Evolutionary conservation across 2,888 invertebrate genomes (phyloP), one percentile per base, ranked within the genome.

Genomic region (Brenthis hecate): DNA sequence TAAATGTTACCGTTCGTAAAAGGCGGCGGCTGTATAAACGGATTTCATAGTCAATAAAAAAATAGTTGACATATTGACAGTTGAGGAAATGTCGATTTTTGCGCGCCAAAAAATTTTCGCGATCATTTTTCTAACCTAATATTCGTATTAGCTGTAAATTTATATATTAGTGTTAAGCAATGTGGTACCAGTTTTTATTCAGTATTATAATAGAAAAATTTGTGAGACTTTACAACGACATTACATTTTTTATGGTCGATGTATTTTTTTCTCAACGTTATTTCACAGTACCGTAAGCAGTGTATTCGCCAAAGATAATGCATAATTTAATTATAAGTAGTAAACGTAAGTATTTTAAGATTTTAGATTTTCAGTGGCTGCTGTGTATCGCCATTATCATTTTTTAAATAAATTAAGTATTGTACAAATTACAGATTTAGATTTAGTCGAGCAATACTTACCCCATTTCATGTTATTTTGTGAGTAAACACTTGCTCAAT

Each of bases 241-340:
- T 88, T 88, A 87, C 78, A 78, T 83, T 85, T 87, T 87, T 85
- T 78, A 77, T 73, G 75, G 76, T 80, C 78, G 73, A 76, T 75
- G 71, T 76, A 74, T 77, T 75, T 77, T 76, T 78, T 80, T 80
- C 77, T 78, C 78, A 79, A 54, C 72, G 68, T 73, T 77, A 76
- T 83, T 82, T 81, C 80, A 85, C 76, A 86, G 89, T 89, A 89
- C 89, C 85, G 79, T 86, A 82, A 87, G 86, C 87, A 91, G 89
- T 92, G 88, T 91, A 90, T 85, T 91, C 91, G 91, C 92, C 92
- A 92, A 92, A 92, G 92, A 92, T 92, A 89, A 85, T 85, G 91
- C 91, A 91, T 92, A 92, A 91, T 91, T 88, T 86, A 68, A 84
- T 83, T 75, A 76, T 86, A 86, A 86, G 78, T 83, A 83, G 84